Evolutionary conservation across 2,888 invertebrate species (phyloP), one percentile per base, ranked within the genome.

Genomic region (Coenonympha glycerion): DNA sequence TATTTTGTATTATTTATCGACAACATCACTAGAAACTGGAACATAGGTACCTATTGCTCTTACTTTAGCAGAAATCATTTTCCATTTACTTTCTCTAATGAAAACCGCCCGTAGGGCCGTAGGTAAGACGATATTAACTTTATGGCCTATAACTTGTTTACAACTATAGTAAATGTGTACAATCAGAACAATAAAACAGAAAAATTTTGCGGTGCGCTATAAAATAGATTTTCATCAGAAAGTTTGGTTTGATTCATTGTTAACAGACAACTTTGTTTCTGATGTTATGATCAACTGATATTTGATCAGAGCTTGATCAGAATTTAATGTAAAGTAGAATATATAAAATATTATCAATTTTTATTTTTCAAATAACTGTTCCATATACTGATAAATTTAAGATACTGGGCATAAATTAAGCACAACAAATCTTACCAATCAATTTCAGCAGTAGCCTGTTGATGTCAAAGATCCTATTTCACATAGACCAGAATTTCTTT

Each of bases 251-350:
- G 69, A 76, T 66, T 68, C 71, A 67, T 60, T 50, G 59, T 62
- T 68, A 73, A 78, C 76, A 75, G 71, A 71, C 70, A 68, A 73
- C 70, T 68, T 64, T 63, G 66, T 61, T 73, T 73, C 71, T 70
- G 64, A 73, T 73, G 65, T 71, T 73, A 62, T 69, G 68, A 71
- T 75, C 76, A 76, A 69, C 61, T 60, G 68, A 70, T 67, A 65
- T 56, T 55, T 61, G 59, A 63, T 62, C 57, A n/a, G n/a, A n/a
- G n/a, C n/a, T n/a, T n/a, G n/a, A n/a, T n/a, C n/a, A n/a, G n/a
- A n/a, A n/a, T n/a, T n/a, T n/a, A n/a, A n/a, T n/a, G n/a, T n/a
- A n/a, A n/a, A n/a, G n/a, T n/a, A n/a, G n/a, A n/a, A n/a, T n/a
- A n/a, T n/a, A n/a, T n/a, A n/a, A n/a, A n/a, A n/a, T n/a, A n/a